phyloP scores from a whole-genome alignment of 1,140 invertebrate genomes.

The Nephila pilipes region DNA sequence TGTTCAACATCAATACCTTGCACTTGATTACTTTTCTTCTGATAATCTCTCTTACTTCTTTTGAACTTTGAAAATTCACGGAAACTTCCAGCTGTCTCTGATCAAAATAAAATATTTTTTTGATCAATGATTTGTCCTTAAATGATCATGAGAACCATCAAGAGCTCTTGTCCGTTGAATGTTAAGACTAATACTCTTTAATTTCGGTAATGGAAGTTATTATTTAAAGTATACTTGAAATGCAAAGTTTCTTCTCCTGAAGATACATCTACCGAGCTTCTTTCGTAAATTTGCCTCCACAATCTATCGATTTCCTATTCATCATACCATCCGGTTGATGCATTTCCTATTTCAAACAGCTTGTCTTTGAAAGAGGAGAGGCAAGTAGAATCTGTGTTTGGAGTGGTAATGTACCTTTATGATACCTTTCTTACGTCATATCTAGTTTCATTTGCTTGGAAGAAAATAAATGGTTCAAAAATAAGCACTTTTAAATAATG shows the following conservation, averaged over 20 bases:
- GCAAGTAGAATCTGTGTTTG: background rate
- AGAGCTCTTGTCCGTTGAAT: background rate
- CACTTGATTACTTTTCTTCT: no score
- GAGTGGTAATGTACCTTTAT: background rate
- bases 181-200: background rate
- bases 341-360: background rate
- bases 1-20: no score
- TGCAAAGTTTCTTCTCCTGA: background rate
- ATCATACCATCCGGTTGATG: background rate
- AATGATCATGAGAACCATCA: background rate
- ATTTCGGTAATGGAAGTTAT: slow-evolving; percentile 30
- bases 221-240: slow-evolving; percentile 8
- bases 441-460: background rate
- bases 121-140: background rate
- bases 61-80: no score
- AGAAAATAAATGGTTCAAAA: no score
- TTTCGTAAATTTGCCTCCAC: background rate
- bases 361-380: background rate
- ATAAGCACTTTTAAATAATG: no score
- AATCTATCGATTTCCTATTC: slow-evolving; percentile 38
- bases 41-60: no score
- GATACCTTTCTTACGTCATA: background rate
- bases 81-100: no score
- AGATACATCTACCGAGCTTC: background rate
- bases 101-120: background rate